Evolutionary conservation across 2,888 invertebrate species (phyloP), one percentile per base, ranked within the genome.

Genomic region (Oxyscelio sp.): DNA sequence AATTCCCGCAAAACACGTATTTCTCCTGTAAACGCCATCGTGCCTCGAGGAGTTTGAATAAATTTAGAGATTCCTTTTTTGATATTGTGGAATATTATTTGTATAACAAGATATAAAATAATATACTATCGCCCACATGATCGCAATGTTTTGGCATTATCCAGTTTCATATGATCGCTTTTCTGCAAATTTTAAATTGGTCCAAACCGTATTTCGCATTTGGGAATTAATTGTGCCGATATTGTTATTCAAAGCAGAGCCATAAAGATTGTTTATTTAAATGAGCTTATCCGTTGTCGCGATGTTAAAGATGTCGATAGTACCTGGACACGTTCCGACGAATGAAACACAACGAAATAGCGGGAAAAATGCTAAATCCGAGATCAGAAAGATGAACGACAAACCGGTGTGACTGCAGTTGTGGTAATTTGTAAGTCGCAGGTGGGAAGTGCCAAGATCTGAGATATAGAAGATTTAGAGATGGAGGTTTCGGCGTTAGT

Each of bases 371-470:
- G 74, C 50, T 63, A 58, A 73, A 83, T 63, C 54, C 17, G 71
- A 79, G 80, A 81, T 83, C 66, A 48, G 66, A 82, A 83, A 85
- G 87, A 87, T 83, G 83, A 82, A 83, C 87, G 87, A 85, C 73
- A 81, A 83, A 85, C 81, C 85, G 83, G 81, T 85, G 87, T 85
- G 83, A 87, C 87, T 81, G 87, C 83, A 87, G 87, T 82, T 86
- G 86, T 85, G 86, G 86, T 83, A 87, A 87, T 86, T 85, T 86
- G 87, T 85, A 85, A 86, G 85, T 81, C 85, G 81, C 87, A 87
- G 86, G 86, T 85, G 87, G 87, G 83, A 86, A 86, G 86, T 83
- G 85, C 77, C 82, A 83, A 83, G 87, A 86, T 86, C 80, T 79
- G 70, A 85, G 86, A 86, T 85, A 86, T 81, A 78, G 83, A 83